Evolutionary conservation across 2,113 vertebrate genomes (phyloP).

Genomic region (Perca schrenkii): DNA sequence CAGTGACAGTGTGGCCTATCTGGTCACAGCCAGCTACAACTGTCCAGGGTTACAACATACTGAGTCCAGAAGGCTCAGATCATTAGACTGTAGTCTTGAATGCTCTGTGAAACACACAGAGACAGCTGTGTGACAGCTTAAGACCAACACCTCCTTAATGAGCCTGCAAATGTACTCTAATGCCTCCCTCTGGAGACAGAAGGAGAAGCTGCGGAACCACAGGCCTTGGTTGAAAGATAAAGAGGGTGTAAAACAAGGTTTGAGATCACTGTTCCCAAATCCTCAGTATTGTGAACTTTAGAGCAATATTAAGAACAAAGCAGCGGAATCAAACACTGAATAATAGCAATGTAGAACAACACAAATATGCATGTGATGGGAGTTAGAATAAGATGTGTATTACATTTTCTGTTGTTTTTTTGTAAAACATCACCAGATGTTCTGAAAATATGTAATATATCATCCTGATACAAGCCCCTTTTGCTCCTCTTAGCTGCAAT

Average conservation of each 20-base stretch:
- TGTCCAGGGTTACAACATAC: constrained; percentile 7
- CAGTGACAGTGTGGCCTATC: background rate
- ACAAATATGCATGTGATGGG: background rate
- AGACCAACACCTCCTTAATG: constrained; percentile 41
- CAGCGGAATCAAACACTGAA: background rate
- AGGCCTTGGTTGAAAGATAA: background rate
- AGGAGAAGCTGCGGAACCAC: constrained; percentile 4
- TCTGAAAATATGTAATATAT: constrained; percentile 42
- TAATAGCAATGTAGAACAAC: background rate
- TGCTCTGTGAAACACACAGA: background rate
- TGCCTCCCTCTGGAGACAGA: constrained; percentile 63
- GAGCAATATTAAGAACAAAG: background rate
- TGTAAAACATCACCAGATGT: constrained; percentile 45
- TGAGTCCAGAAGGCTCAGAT: background rate
- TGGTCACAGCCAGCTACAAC: constrained; percentile 1
- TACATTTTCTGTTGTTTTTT: constrained; percentile 13
- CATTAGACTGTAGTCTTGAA: background rate
- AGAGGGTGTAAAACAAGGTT: background rate
- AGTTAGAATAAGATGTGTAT: background rate
- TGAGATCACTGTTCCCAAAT: background rate
- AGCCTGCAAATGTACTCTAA: constrained; percentile 29
- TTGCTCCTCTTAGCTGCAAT: constrained; percentile 20
- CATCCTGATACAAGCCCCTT: constrained; percentile 30
- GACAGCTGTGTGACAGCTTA: constrained; percentile 10
- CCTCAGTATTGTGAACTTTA: background rate